phyloP scores from a whole-genome alignment of 2,113 vertebrate genomes.

The Nothocercus nigrocapillus region DNA sequence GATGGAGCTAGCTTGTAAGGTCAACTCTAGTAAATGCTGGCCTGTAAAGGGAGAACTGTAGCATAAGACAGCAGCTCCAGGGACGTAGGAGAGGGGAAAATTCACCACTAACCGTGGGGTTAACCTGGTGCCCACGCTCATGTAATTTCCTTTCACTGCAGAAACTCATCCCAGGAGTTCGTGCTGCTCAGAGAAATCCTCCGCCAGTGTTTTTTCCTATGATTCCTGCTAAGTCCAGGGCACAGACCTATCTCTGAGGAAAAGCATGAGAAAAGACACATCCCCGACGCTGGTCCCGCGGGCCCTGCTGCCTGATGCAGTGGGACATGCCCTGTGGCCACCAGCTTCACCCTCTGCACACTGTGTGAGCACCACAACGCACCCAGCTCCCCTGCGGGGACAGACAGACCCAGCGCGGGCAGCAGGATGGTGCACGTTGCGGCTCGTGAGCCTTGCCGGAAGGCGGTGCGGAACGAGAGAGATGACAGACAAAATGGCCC shows the following conservation, averaged over 20 bases:
- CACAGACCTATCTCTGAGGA: not conserved
- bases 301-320: not conserved
- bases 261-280: not conserved
- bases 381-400: too few relatives aligned
- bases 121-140: not conserved
- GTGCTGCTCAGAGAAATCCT: not conserved
- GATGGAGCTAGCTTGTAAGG: not conserved
- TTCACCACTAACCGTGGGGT: too few relatives aligned
- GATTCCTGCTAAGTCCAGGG: not conserved
- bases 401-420: not conserved
- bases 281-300: not conserved
- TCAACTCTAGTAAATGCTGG: not conserved
- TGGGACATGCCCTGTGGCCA: not conserved
- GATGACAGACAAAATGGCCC: not conserved
- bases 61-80: too few relatives aligned
- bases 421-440: not conserved
- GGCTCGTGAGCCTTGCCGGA: accelerated
- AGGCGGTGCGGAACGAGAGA: not conserved
- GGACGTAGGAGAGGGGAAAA: too few relatives aligned
- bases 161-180: not conserved
- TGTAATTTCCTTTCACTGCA: not conserved
- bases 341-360: not conserved
- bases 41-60: not conserved
- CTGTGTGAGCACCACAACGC: not conserved
- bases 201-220: not conserved